Evolutionary conservation across 2,113 vertebrate genomes (phyloP).

Genomic region (Delphinapterus leucas): DNA sequence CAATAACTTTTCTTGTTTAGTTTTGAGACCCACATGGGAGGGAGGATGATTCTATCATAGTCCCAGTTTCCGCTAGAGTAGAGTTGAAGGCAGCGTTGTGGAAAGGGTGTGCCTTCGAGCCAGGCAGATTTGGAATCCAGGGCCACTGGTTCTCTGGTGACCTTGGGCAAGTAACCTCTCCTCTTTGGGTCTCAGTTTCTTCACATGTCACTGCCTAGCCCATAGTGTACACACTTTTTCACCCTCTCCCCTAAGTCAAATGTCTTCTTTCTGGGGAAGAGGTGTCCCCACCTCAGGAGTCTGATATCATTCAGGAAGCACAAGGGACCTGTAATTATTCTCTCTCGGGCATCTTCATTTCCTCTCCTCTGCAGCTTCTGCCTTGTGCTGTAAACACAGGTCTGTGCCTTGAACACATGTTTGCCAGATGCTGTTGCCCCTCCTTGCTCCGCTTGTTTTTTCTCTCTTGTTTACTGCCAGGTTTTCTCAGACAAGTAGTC

Average conservation of each 20-base stretch:
- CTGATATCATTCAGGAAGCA: conserved; percentile 22
- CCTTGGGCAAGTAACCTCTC: not conserved
- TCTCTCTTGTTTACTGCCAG: not conserved
- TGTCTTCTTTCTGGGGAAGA: not conserved
- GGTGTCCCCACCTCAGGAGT: not conserved
- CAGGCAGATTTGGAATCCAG: not conserved
- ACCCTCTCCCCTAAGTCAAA: not conserved
- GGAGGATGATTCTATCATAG: not conserved
- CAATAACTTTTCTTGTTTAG: not conserved
- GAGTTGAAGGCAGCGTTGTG: not conserved
- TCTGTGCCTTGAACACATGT: conserved; percentile 24
- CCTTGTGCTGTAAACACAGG: conserved; percentile 21
- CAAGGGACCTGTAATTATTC: not conserved
- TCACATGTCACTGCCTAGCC: not conserved
- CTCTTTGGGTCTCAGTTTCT: not conserved
- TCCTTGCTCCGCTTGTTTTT: not conserved
- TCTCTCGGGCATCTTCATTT: conserved; percentile 10
- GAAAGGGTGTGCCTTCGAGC: not conserved
- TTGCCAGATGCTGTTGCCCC: not conserved
- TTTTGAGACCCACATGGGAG: not conserved
- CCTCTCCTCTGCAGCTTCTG: not conserved
- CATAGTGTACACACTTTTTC: not conserved
- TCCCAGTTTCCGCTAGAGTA: not conserved
- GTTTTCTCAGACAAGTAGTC: not conserved
- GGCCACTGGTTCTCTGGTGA: not conserved